A percentile compares a stretch with the other conserved stretches of the same genome.
phyloP scores from a whole-genome alignment of 2,797 vertebrate species.

The Setipinna tenuifilis region DNA sequence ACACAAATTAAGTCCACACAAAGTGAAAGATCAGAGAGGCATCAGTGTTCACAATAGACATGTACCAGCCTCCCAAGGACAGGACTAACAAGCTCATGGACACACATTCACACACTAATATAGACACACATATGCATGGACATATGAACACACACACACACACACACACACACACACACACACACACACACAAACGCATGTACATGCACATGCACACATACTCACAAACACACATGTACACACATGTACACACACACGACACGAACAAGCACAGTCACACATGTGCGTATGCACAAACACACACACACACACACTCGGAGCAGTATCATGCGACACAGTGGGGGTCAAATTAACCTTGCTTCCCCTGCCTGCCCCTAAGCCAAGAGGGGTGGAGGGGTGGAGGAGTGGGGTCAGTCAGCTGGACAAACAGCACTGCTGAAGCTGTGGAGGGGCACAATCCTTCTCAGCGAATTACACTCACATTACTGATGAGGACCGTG shows the following conservation, averaged over 20 bases:
- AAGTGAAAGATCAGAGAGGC: background rate
- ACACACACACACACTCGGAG: too few species aligned
- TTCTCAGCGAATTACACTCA: constrained; percentile 4
- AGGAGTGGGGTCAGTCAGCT: too few species aligned
- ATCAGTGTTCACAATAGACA: background rate
- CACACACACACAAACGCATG: too few species aligned
- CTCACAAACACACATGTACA: background rate
- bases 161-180: too few species aligned
- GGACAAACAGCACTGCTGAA: background rate
- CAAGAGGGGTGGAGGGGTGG: background rate
- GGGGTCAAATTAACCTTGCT: constrained; percentile 7
- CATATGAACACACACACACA: too few species aligned
- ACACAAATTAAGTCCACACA: background rate
- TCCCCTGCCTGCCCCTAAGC: background rate
- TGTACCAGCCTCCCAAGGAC: background rate
- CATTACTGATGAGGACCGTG: background rate
- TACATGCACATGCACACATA: too few species aligned
- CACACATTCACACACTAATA: too few species aligned
- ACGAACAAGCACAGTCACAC: background rate
- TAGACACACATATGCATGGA: too few species aligned
- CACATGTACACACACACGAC: background rate
- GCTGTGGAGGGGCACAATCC: background rate
- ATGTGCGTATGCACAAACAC: background rate
- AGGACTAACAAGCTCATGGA: background rate
- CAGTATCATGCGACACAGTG: background rate